Evolutionary conservation across 2,888 invertebrate genomes (phyloP).

Genomic region (Limenitis camilla): DNA sequence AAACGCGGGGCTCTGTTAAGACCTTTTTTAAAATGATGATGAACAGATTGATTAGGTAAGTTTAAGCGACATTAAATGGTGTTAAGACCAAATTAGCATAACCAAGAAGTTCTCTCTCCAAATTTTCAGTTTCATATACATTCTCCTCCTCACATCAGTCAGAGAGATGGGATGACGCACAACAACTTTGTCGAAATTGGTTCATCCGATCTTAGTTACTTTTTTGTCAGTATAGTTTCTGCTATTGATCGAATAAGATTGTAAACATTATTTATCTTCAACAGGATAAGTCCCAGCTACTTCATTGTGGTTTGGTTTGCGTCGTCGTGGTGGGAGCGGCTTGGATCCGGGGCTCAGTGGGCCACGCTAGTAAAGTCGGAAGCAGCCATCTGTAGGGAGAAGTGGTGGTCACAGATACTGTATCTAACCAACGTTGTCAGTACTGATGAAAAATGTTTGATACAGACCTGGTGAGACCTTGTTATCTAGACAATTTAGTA

Average conservation of each 20-base stretch:
- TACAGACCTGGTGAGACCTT: slow-evolving; percentile 60
- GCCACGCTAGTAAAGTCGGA: slow-evolving; percentile 47
- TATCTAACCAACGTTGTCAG: slow-evolving; percentile 58
- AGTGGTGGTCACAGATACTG: slow-evolving; percentile 65
- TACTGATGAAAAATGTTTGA: slow-evolving; percentile 58
- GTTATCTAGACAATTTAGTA: background rate
- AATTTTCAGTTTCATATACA: background rate
- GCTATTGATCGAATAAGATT: too few species aligned
- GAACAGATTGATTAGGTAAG: slow-evolving; percentile 57
- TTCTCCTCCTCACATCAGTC: too few species aligned
- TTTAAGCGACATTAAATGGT: background rate
- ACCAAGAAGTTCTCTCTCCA: background rate
- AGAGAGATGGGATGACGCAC: too few species aligned
- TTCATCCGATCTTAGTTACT: too few species aligned
- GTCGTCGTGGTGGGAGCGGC: slow-evolving; percentile 56
- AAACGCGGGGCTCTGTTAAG: slow-evolving; percentile 31
- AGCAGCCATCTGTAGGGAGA: slow-evolving; percentile 49
- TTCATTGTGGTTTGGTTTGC: slow-evolving; percentile 61
- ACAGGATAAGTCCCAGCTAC: slow-evolving; percentile 58
- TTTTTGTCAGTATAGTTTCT: too few species aligned
- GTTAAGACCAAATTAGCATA: background rate
- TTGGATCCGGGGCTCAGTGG: slow-evolving; percentile 57
- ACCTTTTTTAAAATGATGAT: slow-evolving; percentile 56
- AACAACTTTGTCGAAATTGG: too few species aligned
- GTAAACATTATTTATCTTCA: background rate